phyloP scores from a whole-genome alignment of 2,797 vertebrate species.

The Molothrus ater region DNA sequence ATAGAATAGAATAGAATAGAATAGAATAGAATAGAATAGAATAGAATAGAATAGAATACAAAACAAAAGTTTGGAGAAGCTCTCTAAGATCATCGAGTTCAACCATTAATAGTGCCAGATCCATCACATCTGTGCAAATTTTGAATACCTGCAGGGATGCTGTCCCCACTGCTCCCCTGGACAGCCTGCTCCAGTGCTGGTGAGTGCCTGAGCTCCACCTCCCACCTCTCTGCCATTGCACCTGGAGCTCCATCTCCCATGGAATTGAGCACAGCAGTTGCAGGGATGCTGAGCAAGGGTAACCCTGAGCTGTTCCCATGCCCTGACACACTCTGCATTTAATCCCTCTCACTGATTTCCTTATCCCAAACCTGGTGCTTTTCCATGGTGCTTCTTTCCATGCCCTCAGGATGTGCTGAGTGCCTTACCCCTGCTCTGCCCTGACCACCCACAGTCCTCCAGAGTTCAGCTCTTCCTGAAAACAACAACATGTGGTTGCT shows the following conservation, averaged over 20 bases:
- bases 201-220: background rate
- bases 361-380: background rate
- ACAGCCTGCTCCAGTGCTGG: background rate
- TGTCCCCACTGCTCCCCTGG: background rate
- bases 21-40: too few relatives aligned
- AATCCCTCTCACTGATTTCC: background rate
- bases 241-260: background rate
- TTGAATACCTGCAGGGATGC: background rate
- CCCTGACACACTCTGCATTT: background rate
- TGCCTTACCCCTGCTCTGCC: rapidly evolving
- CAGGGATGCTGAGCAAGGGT: background rate
- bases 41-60: too few relatives aligned
- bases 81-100: background rate
- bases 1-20: background rate
- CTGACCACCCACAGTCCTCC: background rate
- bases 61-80: background rate
- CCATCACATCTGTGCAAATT: background rate
- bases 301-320: background rate
- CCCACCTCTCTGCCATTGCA: background rate
- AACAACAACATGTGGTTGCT: background rate
- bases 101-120: background rate
- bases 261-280: background rate
- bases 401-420: background rate
- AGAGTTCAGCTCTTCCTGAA: background rate
- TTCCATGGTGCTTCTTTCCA: background rate